Conservation (phyloP, 2,113 vertebrate genomes). For the Cardinalis cardinalis region DNA sequence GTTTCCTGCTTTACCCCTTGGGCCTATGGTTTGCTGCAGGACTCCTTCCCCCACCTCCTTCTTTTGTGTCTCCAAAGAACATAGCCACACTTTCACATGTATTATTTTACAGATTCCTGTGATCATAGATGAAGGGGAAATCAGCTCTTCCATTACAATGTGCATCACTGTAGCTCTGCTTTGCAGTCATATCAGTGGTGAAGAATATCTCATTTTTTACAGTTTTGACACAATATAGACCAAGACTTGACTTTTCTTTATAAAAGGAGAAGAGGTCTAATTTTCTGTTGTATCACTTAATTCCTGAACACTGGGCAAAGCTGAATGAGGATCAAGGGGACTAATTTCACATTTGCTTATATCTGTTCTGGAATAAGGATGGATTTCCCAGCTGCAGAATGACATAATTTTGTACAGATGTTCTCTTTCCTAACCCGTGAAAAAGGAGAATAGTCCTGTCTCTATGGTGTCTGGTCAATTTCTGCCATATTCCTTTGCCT, state of each 20-base stretch:
- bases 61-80: background rate
- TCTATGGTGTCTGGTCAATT: background rate
- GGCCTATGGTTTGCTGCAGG: background rate
- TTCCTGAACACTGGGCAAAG: background rate
- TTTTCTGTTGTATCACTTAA: background rate
- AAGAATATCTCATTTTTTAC: background rate
- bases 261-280: background rate
- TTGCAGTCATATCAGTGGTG: background rate
- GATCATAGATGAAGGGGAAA: background rate
- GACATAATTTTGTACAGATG: background rate
- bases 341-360: background rate
- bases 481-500: background rate
- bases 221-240: background rate
- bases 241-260: background rate
- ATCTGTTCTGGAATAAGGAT: background rate
- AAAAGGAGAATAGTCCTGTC: background rate
- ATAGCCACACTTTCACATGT: background rate
- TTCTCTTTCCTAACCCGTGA: background rate
- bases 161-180: background rate
- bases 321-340: background rate
- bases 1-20: constrained; percentile 38
- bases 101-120: background rate
- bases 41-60: background rate
- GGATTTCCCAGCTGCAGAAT: background rate
- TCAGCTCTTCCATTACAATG: background rate